These are phyloP conservation scores for Cataglyphis albicans DNA, from an alignment of 2,888 invertebrate species.

Conservation along the genomic window DNA sequence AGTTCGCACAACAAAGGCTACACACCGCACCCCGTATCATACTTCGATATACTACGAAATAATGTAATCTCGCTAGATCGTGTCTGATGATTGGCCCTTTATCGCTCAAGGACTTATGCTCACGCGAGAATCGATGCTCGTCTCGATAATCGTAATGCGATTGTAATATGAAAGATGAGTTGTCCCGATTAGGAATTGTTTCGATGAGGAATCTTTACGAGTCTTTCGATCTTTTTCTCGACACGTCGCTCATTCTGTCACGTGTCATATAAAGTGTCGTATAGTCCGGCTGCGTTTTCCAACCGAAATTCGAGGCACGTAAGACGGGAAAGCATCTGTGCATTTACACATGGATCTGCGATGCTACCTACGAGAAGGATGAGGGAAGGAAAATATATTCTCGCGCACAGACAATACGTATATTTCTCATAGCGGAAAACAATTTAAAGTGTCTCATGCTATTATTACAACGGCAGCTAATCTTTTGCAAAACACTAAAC, in stretches of 20 bases:
- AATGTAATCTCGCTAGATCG: constrained; percentile 26
- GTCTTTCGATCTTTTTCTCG: neutral
- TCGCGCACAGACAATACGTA: constrained; percentile 2
- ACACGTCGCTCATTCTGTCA: constrained; percentile 13
- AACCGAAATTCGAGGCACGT: constrained; percentile 39
- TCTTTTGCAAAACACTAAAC: neutral
- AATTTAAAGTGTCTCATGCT: constrained; percentile 2
- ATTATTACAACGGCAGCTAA: neutral
- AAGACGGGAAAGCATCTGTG: constrained; percentile 33
- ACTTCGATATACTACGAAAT: constrained; percentile 28
- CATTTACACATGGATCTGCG: constrained; percentile 43
- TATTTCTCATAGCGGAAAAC: neutral
- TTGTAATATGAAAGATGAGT: constrained; percentile 30
- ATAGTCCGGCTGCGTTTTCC: neutral
- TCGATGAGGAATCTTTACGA: constrained; percentile 39
- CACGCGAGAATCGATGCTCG: constrained; percentile 34
- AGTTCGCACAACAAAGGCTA: constrained; percentile 28
- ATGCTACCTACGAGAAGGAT: constrained; percentile 16
- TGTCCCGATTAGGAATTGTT: constrained; percentile 48
- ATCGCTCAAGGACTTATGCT: constrained; percentile 10
- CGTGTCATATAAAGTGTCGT: constrained; percentile 15
- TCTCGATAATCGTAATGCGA: constrained; percentile 49
- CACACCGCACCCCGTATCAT: constrained; percentile 7
- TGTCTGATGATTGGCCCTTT: constrained; percentile 47
- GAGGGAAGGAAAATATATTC: constrained; percentile 20